Evolutionary conservation across 2,888 invertebrate species (phyloP).

Genomic region (Lobophora halterata): DNA sequence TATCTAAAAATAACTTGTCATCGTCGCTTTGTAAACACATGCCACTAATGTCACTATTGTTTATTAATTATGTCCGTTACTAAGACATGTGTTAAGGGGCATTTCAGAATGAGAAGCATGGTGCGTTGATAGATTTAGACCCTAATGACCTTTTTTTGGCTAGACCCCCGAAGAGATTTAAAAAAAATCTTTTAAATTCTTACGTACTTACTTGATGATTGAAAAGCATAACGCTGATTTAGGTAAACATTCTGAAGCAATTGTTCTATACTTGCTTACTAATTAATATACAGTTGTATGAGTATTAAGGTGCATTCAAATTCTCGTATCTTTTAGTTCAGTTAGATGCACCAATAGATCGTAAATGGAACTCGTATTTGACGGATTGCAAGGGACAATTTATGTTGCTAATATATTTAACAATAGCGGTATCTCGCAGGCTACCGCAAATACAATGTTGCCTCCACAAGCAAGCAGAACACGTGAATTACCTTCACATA

Average conservation of each 20-base stretch:
- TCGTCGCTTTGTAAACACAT: constrained; percentile 20
- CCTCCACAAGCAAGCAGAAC: constrained; percentile 33
- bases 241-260: background rate
- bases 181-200: constrained; percentile 11
- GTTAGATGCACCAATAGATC: constrained; percentile 5
- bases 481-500: constrained; percentile 27
- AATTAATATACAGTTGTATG: too few relatives aligned
- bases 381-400: constrained; percentile 46
- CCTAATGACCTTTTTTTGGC: constrained; percentile 29
- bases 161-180: constrained; percentile 13
- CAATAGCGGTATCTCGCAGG: constrained; percentile 49
- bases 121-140: constrained; percentile 26
- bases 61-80: constrained; percentile 21
- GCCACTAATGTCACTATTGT: constrained; percentile 13
- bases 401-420: constrained; percentile 52
- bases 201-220: constrained; percentile 9
- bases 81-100: constrained; percentile 20
- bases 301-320: too few relatives aligned
- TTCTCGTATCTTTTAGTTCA: too few relatives aligned
- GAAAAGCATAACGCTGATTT: background rate
- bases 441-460: constrained; percentile 40
- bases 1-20: constrained; percentile 15
- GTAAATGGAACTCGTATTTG: constrained; percentile 33
- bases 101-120: constrained; percentile 14
- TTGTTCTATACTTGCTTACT: too few relatives aligned